Percentiles rank a stretch among this genome's conserved stretches.
Evolutionary conservation across 1,140 invertebrate species (phyloP).

Genomic region (Rhopalosiphum padi): DNA sequence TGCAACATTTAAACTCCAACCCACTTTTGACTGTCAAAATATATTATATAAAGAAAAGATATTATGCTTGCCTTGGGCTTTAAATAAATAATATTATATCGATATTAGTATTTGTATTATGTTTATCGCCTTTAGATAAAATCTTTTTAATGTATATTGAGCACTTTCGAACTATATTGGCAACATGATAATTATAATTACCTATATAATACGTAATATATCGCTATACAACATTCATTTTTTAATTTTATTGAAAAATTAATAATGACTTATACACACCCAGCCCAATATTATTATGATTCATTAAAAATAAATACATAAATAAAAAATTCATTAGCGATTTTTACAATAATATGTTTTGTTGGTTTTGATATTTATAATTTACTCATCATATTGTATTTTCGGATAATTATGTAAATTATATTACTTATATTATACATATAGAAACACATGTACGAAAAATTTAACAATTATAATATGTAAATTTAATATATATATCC

Average conservation of each 20-base stretch:
- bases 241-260: neutral
- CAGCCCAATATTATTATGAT: neutral
- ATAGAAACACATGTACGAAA: neutral
- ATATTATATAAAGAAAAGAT: neutral
- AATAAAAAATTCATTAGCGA: neutral
- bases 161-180: neutral
- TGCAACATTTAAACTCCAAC: neutral
- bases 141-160: neutral
- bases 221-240: neutral
- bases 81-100: neutral
- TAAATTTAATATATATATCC: no score
- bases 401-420: no score
- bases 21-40: neutral
- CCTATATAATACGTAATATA: neutral
- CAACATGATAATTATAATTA: neutral
- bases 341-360: neutral
- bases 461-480: neutral
- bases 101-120: neutral
- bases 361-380: neutral
- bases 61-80: neutral
- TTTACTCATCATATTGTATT: no score
- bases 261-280: neutral
- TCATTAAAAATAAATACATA: neutral
- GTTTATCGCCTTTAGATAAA: neutral
- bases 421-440: no score